phyloP scores from a whole-genome alignment of 2,113 vertebrate genomes.

The Phrynocephalus versicolor region DNA sequence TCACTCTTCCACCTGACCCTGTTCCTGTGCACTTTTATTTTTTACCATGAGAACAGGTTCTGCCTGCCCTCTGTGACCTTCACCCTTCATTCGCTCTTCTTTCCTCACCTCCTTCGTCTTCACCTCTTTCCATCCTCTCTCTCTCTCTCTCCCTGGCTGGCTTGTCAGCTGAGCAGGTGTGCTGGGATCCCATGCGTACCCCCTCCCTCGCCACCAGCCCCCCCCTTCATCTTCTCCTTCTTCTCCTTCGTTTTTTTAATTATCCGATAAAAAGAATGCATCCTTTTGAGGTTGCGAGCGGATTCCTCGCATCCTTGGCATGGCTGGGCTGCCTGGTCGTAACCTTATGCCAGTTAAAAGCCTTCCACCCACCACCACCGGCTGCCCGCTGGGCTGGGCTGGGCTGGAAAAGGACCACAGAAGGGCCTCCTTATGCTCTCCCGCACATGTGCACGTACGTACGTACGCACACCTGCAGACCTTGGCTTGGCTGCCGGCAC shows the following conservation, averaged over 20 bases:
- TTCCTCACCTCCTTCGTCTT: background rate
- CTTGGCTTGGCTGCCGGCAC: background rate
- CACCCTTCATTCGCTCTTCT: fast-evolving
- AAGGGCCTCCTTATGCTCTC: background rate
- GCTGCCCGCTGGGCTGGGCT: background rate
- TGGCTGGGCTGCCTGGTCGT: conserved; percentile 70
- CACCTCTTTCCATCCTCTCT: background rate
- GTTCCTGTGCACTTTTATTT: too few relatives aligned
- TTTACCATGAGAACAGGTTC: background rate
- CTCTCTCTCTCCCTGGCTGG: conserved; percentile 32
- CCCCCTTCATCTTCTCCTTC: conserved; percentile 16
- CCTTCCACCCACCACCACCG: conserved; percentile 17
- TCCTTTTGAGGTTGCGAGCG: conserved; percentile 66
- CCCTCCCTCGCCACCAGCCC: background rate
- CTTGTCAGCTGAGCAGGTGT: conserved; percentile 51
- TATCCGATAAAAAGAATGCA: conserved; percentile 67
- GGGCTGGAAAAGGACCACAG: background rate
- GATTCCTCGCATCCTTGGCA: conserved; percentile 70
- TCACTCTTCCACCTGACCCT: too few relatives aligned
- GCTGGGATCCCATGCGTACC: fast-evolving
- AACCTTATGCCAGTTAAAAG: conserved; percentile 74
- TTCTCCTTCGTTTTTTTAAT: conserved; percentile 57
- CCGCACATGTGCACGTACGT: conserved; percentile 19
- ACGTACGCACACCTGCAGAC: conserved; percentile 60
- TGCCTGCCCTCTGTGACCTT: fast-evolving